Base-by-base conservation (phyloP, 2,888 invertebrate genomes). In the Ichneumoninae sp. region DNA sequence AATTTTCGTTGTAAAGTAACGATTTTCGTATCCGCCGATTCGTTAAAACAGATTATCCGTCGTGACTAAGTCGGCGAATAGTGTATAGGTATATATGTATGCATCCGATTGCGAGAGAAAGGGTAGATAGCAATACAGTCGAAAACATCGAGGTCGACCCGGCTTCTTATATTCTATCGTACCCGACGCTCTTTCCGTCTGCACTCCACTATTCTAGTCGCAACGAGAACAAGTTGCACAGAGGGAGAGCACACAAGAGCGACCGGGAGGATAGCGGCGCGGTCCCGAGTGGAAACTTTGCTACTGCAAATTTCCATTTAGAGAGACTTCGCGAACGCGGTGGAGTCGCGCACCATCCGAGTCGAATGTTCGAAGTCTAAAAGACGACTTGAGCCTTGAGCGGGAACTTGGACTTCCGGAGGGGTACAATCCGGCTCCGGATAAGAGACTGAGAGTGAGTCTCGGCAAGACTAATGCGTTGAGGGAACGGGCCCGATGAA, bases 241-340 rank as follows among this genome's bases (percentile, higher is more conserved):
- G 68, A 60, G 75, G 54, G 76, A 66, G 54, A 36, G 30, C n/a
- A 63, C 16, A 30, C 26, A 40, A 66, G 40, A 66, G 40, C 65
- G 66, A 75, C 63, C 13, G 74, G 50, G 36, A 75, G 65, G 52
- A 76, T 54, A 40, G 76, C 36, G 44, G 30, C 44, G 33, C n/a
- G 47, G 54, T 74, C 30, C 65, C 78, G 44, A 68, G 63, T 71
- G 81, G 83, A 87, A 89, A 90, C 88, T 90, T 89, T 86, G 83
- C 87, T 86, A 90, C 90, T 89, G 89, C 88, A 87, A 89, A 91
- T 91, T 92, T 90, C 90, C 90, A 91, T 92, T 90, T 91, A 91
- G 89, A 91, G 87, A 88, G 90, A 89, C 88, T 89, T 79, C 74
- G 57, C 74, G 26, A 68, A 26, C 33, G 52, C 47, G 10, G 68